Conservation (phyloP, 2,113 vertebrate genomes). For the Clarias gariepinus region DNA sequence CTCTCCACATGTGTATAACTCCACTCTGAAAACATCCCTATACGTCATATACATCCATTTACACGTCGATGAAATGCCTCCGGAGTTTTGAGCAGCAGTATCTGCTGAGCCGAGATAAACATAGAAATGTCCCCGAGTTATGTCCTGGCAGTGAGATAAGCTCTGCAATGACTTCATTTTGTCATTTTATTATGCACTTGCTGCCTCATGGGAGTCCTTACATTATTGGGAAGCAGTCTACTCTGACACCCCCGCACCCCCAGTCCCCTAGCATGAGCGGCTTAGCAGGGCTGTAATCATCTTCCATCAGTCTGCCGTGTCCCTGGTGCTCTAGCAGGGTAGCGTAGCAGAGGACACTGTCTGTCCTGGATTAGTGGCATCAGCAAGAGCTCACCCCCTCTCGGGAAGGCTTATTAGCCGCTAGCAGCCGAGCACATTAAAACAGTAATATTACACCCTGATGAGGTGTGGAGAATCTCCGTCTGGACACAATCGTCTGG, state of each 20-base stretch:
- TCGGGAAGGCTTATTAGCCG: slow-evolving; percentile 40
- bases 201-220: slow-evolving; percentile 33
- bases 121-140: slow-evolving; percentile 43
- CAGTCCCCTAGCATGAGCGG: slow-evolving; percentile 25
- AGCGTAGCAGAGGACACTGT: slow-evolving; percentile 21
- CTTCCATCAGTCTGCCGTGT: slow-evolving; percentile 44
- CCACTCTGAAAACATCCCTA: neutral
- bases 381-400: slow-evolving; percentile 22
- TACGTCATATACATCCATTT: neutral
- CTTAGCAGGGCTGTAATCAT: slow-evolving; percentile 47
- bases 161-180: slow-evolving; percentile 24
- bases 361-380: slow-evolving; percentile 44
- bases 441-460: slow-evolving; percentile 43
- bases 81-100: slow-evolving; percentile 21
- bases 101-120: slow-evolving; percentile 51
- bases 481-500: slow-evolving; percentile 32
- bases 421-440: slow-evolving; percentile 28
- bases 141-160: slow-evolving; percentile 46
- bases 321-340: slow-evolving; percentile 17
- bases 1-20: neutral
- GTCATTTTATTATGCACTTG: slow-evolving; percentile 5
- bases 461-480: slow-evolving; percentile 45
- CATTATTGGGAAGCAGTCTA: slow-evolving; percentile 33
- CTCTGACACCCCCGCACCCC: slow-evolving; percentile 14
- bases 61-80: neutral